Evolutionary conservation across 2,888 invertebrate species (phyloP).

Genomic region (Gastracanthus pulcherrimus): DNA sequence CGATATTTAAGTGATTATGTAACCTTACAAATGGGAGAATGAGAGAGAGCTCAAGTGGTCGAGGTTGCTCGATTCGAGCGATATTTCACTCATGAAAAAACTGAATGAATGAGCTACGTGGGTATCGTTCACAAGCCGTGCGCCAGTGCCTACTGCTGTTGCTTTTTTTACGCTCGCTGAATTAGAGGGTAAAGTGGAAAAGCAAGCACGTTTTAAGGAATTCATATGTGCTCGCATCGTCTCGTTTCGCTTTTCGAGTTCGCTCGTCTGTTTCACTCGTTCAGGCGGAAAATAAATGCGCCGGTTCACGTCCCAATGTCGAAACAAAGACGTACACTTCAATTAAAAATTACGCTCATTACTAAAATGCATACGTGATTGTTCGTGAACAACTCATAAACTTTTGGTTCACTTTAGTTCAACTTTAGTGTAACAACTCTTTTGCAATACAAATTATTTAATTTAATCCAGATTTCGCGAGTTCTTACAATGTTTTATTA

Average conservation of each 20-base stretch:
- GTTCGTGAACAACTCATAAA: too few species aligned
- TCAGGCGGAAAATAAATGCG: not conserved
- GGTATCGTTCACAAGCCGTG: not conserved
- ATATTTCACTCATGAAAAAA: slow-evolving; percentile 7
- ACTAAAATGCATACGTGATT: too few species aligned
- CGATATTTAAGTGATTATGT: too few species aligned
- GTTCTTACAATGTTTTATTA: too few species aligned
- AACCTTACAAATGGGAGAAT: not conserved
- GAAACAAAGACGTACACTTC: not conserved
- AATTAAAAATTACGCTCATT: not conserved
- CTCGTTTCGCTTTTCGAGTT: not conserved
- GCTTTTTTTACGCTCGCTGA: slow-evolving; percentile 15
- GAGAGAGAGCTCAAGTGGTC: not conserved
- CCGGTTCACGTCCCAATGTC: not conserved
- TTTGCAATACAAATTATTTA: too few species aligned
- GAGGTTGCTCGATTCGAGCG: not conserved
- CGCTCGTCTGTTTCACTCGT: not conserved
- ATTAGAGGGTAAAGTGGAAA: not conserved
- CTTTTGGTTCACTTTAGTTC: too few species aligned
- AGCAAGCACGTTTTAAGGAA: not conserved
- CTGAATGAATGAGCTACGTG: not conserved
- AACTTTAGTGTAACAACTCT: too few species aligned
- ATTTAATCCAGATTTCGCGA: too few species aligned
- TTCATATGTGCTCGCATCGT: not conserved
- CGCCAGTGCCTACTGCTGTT: not conserved